phyloP scores from a whole-genome alignment of 2,888 invertebrate genomes.

The Melikaiella ostensackeni region DNA sequence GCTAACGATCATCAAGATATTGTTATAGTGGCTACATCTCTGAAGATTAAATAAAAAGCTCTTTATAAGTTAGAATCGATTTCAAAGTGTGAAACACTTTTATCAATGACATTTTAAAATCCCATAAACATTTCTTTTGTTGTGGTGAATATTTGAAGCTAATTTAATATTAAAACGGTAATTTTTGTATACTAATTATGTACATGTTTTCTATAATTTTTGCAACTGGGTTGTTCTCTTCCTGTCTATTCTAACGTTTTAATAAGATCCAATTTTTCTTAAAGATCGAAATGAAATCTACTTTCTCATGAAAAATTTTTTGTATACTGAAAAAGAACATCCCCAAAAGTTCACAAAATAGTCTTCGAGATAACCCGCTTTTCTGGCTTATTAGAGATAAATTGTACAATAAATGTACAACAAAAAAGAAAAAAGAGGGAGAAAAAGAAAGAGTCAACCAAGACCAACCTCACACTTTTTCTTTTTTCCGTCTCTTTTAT shows the following conservation, averaged over 20 bases:
- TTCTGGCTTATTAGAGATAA: too few species aligned
- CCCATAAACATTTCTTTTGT: neutral
- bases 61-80: neutral
- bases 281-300: too few species aligned
- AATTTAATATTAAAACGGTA: neutral
- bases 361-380: too few species aligned
- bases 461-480: too few species aligned
- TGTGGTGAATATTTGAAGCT: neutral
- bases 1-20: neutral
- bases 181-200: neutral
- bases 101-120: neutral
- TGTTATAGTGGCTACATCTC: neutral
- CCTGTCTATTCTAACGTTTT: neutral
- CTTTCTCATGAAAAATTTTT: too few species aligned
- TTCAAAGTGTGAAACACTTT: neutral
- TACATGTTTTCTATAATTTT: neutral
- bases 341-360: too few species aligned
- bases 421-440: too few species aligned
- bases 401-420: too few species aligned
- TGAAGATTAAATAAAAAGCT: neutral
- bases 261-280: neutral
- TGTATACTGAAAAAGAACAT: too few species aligned
- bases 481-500: too few species aligned
- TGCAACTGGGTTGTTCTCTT: neutral
- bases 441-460: too few species aligned